Conservation (phyloP, 2,797 vertebrate species). For the Trichosurus vulpecula region DNA sequence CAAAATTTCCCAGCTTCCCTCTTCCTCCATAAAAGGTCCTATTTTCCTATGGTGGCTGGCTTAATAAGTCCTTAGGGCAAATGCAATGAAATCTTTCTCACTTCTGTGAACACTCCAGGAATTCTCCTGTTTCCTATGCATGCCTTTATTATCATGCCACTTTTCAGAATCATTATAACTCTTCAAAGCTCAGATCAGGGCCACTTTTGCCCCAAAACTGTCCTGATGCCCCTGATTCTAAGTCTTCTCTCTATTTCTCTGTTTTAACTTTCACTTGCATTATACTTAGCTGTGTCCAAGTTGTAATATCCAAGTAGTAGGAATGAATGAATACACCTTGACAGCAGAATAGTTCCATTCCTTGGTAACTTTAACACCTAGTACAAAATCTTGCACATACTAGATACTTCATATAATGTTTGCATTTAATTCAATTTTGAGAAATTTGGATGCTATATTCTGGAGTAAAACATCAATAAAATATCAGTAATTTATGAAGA, state of each 20-base stretch:
- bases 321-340: neutral
- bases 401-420: neutral
- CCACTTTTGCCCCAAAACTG: neutral
- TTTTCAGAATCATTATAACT: neutral
- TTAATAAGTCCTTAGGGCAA: neutral
- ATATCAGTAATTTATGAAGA: neutral
- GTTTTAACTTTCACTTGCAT: neutral
- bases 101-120: neutral
- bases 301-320: neutral
- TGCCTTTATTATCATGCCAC: neutral
- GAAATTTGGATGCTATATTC: neutral
- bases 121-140: neutral
- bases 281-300: neutral
- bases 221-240: neutral
- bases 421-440: neutral
- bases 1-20: neutral
- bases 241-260: neutral
- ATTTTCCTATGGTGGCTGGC: neutral
- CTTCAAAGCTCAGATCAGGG: neutral
- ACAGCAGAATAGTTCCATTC: neutral
- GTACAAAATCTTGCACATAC: neutral
- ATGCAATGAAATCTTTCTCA: neutral
- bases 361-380: neutral
- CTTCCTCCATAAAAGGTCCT: neutral
- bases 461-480: neutral